Base-by-base conservation (phyloP, 1,140 invertebrate genomes). In the Andrena cerasifolii region DNA sequence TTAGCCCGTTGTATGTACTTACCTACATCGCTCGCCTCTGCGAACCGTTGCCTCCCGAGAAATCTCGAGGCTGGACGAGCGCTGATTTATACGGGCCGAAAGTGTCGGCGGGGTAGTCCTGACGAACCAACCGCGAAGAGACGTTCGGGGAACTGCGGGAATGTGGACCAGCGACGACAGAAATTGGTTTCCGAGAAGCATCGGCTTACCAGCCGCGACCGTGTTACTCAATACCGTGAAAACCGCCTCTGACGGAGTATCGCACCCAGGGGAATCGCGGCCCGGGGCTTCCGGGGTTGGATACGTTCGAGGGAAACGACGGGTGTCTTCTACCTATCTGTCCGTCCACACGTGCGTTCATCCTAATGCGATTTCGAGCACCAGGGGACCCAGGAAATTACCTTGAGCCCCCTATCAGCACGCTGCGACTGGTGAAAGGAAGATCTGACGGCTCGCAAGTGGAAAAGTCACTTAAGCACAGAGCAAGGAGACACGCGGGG, bases 121-220 rank as follows among this genome's bases (percentile, higher is more conserved):
- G 45, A 59, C 36, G 59, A 40, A 26, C 26, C 45, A 33, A 79
- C 47, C 59, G 18, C 33, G 43, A 16, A 31, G 49, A 26, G 21
- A 28, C 43, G 54, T 78, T 77, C 54, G 54, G 56, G 16, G 73
- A 77, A 77, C 43, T 14, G 74, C 1, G 18, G 66, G 53, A 65
- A 61, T 47, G 59, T 31, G 40, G 43, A 49, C 40, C 21, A 40
- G 43, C 14, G 54, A 71, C 6, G 83, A 74, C 58, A 58, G 53
- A 78, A 66, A 84, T 85, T 53, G 66, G 78, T 84, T 80, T 84
- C 56, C 51, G 7, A 63, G 53, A 84, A 70, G 61, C 63, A 31
- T 62, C 65, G 47, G 16, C 26, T 63, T 51, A 61, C 51, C 47
- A 40, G 14, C 51, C 28, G 8, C 31, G 7, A 68, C 21, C n/a